These are phyloP conservation scores for Trachops cirrhosus DNA, from an alignment of 2,797 vertebrate genomes.

Conservation along the genomic window DNA sequence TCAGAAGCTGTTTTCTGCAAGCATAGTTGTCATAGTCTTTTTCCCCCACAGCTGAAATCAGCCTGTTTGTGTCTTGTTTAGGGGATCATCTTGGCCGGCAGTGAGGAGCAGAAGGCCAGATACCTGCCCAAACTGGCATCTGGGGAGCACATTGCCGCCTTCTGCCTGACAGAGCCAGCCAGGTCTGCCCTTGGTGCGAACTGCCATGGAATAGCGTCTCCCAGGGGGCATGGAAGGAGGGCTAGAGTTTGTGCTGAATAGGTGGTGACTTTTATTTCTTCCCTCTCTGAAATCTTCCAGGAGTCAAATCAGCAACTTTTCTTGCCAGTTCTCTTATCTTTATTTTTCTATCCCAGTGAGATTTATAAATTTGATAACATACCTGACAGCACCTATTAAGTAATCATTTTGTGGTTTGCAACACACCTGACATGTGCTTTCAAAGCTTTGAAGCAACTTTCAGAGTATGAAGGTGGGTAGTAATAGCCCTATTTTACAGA, in stretches of 20 bases:
- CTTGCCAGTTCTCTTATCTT: background rate
- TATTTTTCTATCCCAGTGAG: background rate
- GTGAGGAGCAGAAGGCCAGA: conserved; percentile 92
- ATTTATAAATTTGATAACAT: background rate
- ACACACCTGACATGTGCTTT: background rate
- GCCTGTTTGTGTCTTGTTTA: conserved; percentile 74
- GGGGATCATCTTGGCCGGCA: conserved; percentile 95
- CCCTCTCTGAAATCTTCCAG: background rate
- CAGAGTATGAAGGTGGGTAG: background rate
- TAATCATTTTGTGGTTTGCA: background rate
- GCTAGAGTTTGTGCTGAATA: background rate
- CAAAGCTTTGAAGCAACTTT: background rate
- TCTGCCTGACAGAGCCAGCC: conserved; percentile 95
- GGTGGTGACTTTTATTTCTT: background rate
- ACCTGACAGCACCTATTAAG: background rate
- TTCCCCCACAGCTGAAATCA: background rate
- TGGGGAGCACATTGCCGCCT: conserved; percentile 94
- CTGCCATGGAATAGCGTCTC: no score
- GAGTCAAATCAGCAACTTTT: background rate
- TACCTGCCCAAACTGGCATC: conserved; percentile 94
- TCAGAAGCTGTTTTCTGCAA: background rate
- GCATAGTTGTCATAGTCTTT: background rate
- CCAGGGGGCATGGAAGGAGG: background rate
- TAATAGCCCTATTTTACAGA: background rate
- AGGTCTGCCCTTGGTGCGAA: conserved; percentile 84